A percentile compares a stretch with the other conserved stretches of the same genome.
These are phyloP conservation scores for Drosophila paracracens DNA, from an alignment of 2,888 invertebrate genomes.

Conservation along the genomic window DNA sequence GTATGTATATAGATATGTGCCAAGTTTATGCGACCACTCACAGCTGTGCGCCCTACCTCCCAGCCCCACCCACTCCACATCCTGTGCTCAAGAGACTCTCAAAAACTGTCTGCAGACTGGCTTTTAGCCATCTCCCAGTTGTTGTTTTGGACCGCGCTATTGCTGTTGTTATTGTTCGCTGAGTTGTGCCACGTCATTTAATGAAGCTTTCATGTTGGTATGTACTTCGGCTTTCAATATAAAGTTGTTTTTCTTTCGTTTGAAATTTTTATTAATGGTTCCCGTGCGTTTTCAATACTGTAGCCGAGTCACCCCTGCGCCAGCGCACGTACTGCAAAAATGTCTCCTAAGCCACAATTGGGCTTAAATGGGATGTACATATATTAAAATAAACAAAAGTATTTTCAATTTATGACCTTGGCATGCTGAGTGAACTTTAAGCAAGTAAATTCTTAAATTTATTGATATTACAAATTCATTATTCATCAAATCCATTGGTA, in stretches of 20 bases:
- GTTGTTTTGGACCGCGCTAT: not conserved
- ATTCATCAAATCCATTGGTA: not conserved
- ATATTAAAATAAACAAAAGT: conserved; percentile 2
- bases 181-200: conserved; percentile 69
- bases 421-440: conserved; percentile 2
- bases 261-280: conserved; percentile 53
- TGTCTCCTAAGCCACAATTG: conserved; percentile 25
- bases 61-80: not conserved
- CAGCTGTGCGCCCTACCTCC: conserved; percentile 34
- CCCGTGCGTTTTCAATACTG: conserved; percentile 35
- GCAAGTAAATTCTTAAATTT: no score
- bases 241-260: conserved; percentile 1
- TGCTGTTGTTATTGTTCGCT: conserved; percentile 7
- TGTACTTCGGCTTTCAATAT: conserved; percentile 53
- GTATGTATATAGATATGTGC: conserved; percentile 10
- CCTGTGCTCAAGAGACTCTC: not conserved
- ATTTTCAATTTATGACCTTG: conserved; percentile 27
- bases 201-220: conserved; percentile 68
- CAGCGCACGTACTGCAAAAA: conserved; percentile 37
- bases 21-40: conserved; percentile 43
- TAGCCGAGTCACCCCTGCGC: not conserved
- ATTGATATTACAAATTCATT: not conserved
- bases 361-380: conserved; percentile 9
- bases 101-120: conserved; percentile 42
- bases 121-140: conserved; percentile 10